Percentiles rank a stretch among this genome's conserved stretches.
phyloP scores from a whole-genome alignment of 2,113 vertebrate species.

The Podilymbus podiceps region DNA sequence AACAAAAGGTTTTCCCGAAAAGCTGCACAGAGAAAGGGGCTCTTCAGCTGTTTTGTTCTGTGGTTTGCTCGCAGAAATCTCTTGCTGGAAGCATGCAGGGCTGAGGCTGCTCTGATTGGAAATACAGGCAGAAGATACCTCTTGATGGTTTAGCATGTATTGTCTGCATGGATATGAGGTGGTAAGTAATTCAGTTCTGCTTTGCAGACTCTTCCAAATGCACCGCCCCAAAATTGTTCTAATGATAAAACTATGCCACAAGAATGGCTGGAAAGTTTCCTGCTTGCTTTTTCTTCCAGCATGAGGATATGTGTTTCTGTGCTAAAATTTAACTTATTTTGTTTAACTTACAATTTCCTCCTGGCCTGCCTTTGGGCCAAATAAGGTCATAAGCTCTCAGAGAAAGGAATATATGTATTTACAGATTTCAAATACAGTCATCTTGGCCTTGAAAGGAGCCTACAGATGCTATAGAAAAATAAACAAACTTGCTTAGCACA shows the following conservation, averaged over 20 bases:
- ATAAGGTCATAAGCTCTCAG: neutral
- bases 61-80: neutral
- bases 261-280: neutral
- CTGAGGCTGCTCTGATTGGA: neutral
- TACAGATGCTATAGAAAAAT: neutral
- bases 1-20: constrained; percentile 44
- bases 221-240: neutral
- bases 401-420: neutral
- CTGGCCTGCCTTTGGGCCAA: neutral
- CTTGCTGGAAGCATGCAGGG: neutral
- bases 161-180: neutral
- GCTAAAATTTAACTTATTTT: neutral
- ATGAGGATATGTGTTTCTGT: neutral
- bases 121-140: neutral
- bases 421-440: neutral
- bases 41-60: neutral
- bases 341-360: neutral
- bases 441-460: neutral
- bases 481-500: neutral
- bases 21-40: neutral
- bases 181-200: neutral
- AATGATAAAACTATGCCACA: neutral
- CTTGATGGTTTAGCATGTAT: neutral
- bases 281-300: neutral
- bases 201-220: neutral